Conservation (phyloP, 2,888 invertebrate species). For the Xylota sylvarum region DNA sequence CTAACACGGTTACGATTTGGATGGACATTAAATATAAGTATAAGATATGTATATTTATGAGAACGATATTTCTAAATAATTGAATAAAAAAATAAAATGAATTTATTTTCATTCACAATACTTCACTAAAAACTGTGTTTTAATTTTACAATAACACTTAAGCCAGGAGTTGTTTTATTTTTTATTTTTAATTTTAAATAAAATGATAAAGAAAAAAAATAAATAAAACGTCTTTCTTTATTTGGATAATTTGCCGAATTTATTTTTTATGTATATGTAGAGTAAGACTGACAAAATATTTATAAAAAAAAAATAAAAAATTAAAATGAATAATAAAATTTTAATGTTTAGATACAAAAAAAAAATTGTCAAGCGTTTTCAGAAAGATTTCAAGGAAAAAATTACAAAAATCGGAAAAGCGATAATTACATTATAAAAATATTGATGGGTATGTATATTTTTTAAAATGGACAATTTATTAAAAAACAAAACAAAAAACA, state of each 20-base stretch:
- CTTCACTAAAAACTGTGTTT: conserved; percentile 24
- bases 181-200: background rate
- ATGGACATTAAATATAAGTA: conserved; percentile 36
- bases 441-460: conserved; percentile 75
- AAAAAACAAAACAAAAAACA: conserved; percentile 30
- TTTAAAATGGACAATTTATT: conserved; percentile 73
- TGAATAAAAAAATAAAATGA: no score
- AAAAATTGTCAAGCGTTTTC: conserved; percentile 48
- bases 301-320: conserved; percentile 51
- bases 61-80: conserved; percentile 55
- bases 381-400: conserved; percentile 32
- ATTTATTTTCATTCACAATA: conserved; percentile 51
- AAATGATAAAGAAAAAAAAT: conserved; percentile 16
- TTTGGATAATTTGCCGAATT: conserved; percentile 70
- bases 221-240: conserved; percentile 15
- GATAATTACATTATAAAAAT: conserved; percentile 45
- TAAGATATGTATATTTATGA: conserved; percentile 61
- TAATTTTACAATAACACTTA: conserved; percentile 6
- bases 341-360: conserved; percentile 62
- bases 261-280: conserved; percentile 75
- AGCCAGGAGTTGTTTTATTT: background rate
- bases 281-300: conserved; percentile 76
- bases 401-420: conserved; percentile 31
- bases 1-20: conserved; percentile 64
- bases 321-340: conserved; percentile 30